These are phyloP conservation scores for Drosophila virilis DNA, from an alignment of 1,140 invertebrate genomes.

Conservation along the genomic window DNA sequence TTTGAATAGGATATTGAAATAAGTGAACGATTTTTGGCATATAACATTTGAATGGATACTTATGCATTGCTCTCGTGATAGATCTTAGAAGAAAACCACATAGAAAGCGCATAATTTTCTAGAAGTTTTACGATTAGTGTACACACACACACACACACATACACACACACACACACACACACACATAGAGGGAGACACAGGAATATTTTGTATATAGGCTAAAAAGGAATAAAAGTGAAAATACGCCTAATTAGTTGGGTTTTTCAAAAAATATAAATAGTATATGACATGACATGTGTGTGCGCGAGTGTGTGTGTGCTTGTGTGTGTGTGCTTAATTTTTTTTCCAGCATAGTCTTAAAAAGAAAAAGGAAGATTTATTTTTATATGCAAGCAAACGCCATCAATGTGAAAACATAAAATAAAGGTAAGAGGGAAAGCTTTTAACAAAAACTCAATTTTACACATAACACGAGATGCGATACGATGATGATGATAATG, in stretches of 20 bases:
- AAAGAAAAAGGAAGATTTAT: constrained; percentile 55
- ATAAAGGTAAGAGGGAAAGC: constrained; percentile 14
- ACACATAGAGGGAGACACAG: neutral
- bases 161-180: constrained; percentile 3
- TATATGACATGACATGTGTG: constrained; percentile 23
- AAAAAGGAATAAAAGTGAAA: constrained; percentile 20
- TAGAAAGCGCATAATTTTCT: constrained; percentile 64
- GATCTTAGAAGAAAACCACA: constrained; percentile 32
- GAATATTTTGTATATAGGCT: constrained; percentile 31
- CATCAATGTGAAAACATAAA: constrained; percentile 22
- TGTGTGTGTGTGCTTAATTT: constrained; percentile 14
- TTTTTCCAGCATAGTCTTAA: constrained; percentile 50
- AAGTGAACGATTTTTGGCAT: constrained; percentile 27
- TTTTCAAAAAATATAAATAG: constrained; percentile 8
- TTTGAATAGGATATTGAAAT: constrained; percentile 5
- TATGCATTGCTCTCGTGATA: constrained; percentile 45
- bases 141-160: constrained; percentile 24
- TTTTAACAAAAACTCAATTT: constrained; percentile 45
- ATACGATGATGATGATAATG: too few species aligned
- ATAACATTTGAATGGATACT: constrained; percentile 3
- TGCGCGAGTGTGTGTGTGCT: neutral
- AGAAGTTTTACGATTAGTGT: constrained; percentile 62
- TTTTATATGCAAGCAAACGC: constrained; percentile 59
- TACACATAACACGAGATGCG: constrained; percentile 10
- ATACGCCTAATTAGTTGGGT: constrained; percentile 8